Evolutionary conservation across 2,113 vertebrate genomes (phyloP).

Genomic region (Cavia aperea): DNA sequence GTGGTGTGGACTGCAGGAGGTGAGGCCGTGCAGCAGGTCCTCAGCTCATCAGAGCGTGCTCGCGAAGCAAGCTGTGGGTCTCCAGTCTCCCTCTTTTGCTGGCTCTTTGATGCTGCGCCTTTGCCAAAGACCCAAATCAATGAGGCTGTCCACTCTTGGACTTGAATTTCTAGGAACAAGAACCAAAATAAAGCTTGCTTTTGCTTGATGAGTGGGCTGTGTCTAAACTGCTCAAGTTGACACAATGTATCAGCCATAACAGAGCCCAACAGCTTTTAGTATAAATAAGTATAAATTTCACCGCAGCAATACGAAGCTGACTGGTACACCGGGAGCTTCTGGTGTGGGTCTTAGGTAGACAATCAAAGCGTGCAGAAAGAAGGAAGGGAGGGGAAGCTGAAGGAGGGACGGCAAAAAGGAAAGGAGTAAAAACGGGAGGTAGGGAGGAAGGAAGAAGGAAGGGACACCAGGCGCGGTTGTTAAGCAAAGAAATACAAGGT

Average conservation of each 20-base stretch:
- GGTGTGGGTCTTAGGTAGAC: no score
- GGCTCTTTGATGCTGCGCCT: neutral
- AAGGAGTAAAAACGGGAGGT: rapidly evolving
- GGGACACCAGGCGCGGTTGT: neutral
- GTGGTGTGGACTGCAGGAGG: neutral
- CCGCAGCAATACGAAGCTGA: neutral
- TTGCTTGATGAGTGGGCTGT: no score
- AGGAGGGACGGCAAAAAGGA: neutral
- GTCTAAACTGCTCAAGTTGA: neutral
- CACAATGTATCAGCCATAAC: no score
- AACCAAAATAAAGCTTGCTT: neutral
- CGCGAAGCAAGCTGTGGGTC: neutral
- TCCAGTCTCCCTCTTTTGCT: neutral
- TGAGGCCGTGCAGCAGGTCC: no score
- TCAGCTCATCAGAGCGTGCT: no score
- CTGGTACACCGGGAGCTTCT: no score
- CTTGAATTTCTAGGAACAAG: neutral
- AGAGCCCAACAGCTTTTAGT: no score
- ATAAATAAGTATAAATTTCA: neutral
- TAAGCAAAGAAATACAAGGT: neutral
- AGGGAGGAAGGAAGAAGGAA: neutral
- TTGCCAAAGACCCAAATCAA: neutral
- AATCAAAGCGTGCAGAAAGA: neutral
- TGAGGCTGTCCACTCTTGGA: neutral
- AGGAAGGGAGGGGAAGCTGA: neutral